phyloP scores from a whole-genome alignment of 1,140 invertebrate genomes.

The Drosophila melanogaster region DNA sequence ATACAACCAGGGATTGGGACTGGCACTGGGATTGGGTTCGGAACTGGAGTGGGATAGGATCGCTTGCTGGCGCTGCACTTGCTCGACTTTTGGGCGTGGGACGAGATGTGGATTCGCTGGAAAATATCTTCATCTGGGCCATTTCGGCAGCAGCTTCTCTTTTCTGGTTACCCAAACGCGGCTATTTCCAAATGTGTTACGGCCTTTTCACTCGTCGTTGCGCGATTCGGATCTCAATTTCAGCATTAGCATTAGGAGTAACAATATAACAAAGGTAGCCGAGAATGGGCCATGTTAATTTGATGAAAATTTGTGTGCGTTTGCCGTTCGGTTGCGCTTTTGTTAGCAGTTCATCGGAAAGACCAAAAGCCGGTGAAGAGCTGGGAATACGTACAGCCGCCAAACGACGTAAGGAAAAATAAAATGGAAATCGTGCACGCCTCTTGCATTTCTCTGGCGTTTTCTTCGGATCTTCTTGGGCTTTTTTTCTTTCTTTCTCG shows the following conservation, averaged over 20 bases:
- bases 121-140: conserved; percentile 62
- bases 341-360: conserved; percentile 71
- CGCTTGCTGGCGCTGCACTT: conserved; percentile 35
- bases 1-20: conserved; percentile 31
- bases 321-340: conserved; percentile 54
- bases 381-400: conserved; percentile 11
- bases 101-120: conserved; percentile 3
- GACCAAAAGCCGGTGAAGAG: conserved; percentile 32
- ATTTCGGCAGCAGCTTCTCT: conserved; percentile 24
- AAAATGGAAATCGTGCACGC: conserved; percentile 76
- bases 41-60: conserved; percentile 24
- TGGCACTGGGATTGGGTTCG: conserved; percentile 27
- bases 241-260: conserved; percentile 38
- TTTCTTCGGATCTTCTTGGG: conserved; percentile 21
- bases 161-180: conserved; percentile 11
- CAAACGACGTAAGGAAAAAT: conserved; percentile 42
- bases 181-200: conserved; percentile 55
- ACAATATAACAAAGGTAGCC: conserved; percentile 47
- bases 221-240: conserved; percentile 47
- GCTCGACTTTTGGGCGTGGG: conserved; percentile 36
- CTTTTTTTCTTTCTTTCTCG: background rate
- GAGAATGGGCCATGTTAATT: conserved; percentile 73
- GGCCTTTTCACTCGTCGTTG: conserved; percentile 42
- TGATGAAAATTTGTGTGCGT: conserved; percentile 73
- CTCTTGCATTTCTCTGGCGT: conserved; percentile 50